Percentiles rank a stretch among this genome's conserved stretches.
These are phyloP conservation scores for Cyaniris semiargus DNA, from an alignment of 2,888 invertebrate genomes.

Conservation along the genomic window DNA sequence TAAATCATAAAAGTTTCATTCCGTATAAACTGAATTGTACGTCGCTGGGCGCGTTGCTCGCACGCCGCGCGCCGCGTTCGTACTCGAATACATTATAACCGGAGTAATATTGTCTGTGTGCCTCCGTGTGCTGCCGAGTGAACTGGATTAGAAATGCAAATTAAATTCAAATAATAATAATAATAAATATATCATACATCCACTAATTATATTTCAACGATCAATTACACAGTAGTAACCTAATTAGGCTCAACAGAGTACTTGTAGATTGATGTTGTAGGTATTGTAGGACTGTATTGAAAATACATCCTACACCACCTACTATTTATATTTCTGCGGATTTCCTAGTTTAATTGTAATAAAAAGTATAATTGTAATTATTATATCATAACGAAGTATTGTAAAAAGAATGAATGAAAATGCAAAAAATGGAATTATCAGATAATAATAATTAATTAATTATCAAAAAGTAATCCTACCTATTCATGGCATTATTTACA, in stretches of 20 bases:
- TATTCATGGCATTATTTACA: neutral
- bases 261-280: too few relatives aligned
- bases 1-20: conserved; percentile 63
- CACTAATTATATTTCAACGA: neutral
- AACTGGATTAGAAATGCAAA: neutral
- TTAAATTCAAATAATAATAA: neutral
- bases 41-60: neutral
- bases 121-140: neutral
- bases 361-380: too few relatives aligned
- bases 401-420: neutral
- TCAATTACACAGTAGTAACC: neutral
- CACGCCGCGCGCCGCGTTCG: neutral
- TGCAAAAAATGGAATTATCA: neutral
- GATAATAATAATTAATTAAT: neutral
- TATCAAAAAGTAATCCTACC: neutral
- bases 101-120: neutral
- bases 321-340: neutral
- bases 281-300: too few relatives aligned
- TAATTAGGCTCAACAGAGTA: neutral
- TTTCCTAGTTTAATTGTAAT: neutral
- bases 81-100: neutral
- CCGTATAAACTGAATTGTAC: conserved; percentile 29
- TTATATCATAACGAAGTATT: too few relatives aligned
- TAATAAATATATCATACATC: neutral
- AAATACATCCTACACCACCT: too few relatives aligned